Evolutionary conservation across 92 coral and sea anemone genomes (phyloP).

Genomic region (Porites evermanni): DNA sequence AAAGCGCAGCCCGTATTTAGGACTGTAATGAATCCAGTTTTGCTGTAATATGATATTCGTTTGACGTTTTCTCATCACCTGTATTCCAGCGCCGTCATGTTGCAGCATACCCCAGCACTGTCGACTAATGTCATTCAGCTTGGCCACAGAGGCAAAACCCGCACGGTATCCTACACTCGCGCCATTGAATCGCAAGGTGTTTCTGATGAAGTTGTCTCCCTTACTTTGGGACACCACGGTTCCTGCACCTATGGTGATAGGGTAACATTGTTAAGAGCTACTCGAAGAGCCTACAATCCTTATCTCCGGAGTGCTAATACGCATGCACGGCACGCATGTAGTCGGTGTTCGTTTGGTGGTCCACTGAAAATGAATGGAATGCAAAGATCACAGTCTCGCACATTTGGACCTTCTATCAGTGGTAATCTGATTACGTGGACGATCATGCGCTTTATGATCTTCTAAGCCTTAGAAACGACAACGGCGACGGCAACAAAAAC

Average conservation of each 20-base stretch:
- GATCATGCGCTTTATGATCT: no score
- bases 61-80: conserved; percentile 60
- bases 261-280: no score
- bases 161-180: conserved; percentile 67
- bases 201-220: conserved; percentile 65
- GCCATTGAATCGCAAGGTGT: conserved; percentile 64
- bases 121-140: conserved; percentile 70
- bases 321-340: no score
- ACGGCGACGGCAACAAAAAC: no score
- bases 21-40: conserved; percentile 80
- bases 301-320: no score
- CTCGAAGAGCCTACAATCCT: no score
- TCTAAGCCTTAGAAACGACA: no score
- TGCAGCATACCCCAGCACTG: conserved; percentile 83
- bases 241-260: conserved; percentile 25
- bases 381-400: no score
- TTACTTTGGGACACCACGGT: conserved; percentile 66
- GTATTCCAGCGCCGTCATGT: conserved; percentile 75
- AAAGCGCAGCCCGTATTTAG: conserved; percentile 72
- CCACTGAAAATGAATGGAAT: no score
- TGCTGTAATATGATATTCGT: conserved; percentile 49
- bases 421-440: no score
- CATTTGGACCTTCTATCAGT: no score
- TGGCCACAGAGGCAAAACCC: conserved; percentile 19
- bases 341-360: no score